These are phyloP conservation scores for Arrhamphus sclerolepis DNA, from an alignment of 2,797 vertebrate genomes.

Conservation along the genomic window DNA sequence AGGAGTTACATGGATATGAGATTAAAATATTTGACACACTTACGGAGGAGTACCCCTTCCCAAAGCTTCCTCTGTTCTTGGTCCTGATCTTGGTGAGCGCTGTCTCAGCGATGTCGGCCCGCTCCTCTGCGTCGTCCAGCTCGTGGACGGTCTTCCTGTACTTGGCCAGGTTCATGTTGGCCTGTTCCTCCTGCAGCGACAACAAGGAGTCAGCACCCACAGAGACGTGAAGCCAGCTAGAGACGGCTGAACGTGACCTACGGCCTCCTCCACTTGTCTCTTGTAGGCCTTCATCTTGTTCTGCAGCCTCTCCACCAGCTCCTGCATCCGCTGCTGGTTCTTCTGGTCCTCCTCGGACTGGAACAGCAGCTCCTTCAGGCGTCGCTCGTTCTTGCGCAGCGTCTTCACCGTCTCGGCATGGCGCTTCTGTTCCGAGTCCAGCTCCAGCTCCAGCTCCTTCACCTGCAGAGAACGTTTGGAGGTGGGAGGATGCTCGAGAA, in stretches of 20 bases:
- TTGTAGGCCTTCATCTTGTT: conserved; percentile 88
- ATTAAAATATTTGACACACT: too few relatives aligned
- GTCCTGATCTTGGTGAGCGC: conserved; percentile 84
- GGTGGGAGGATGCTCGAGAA: background rate
- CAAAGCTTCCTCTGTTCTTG: conserved; percentile 83
- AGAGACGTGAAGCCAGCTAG: too few relatives aligned
- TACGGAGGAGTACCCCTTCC: conserved; percentile 85
- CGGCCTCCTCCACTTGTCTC: conserved; percentile 87
- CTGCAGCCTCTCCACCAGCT: conserved; percentile 86
- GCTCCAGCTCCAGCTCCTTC: conserved; percentile 83
- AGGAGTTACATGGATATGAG: too few relatives aligned
- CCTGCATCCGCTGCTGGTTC: conserved; percentile 86
- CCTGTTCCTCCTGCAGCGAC: conserved; percentile 81
- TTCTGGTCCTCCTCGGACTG: conserved; percentile 88
- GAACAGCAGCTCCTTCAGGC: conserved; percentile 85
- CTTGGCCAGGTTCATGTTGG: conserved; percentile 84
- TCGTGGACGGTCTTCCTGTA: conserved; percentile 85
- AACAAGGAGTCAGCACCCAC: background rate
- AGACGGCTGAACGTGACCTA: too few relatives aligned
- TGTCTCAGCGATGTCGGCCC: conserved; percentile 83
- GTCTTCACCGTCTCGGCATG: conserved; percentile 83
- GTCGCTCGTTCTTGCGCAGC: conserved; percentile 84
- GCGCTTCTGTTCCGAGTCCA: conserved; percentile 84
- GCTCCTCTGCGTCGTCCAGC: conserved; percentile 85
- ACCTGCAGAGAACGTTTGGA: conserved; percentile 64